Conservation (phyloP, 1,140 invertebrate species). For the Dinoponera quadriceps region DNA sequence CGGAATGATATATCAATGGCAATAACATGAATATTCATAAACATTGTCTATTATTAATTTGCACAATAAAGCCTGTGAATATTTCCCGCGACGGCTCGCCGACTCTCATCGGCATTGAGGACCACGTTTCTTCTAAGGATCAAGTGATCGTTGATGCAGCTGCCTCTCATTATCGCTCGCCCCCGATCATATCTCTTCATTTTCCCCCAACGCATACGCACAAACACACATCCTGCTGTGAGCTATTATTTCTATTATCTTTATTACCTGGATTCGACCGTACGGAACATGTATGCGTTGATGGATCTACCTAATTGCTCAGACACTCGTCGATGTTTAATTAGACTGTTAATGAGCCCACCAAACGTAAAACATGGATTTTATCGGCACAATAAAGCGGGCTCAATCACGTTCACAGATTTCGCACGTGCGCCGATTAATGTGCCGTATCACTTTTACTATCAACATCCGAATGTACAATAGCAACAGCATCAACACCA, state of each 20-base stretch:
- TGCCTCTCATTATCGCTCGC: slow-evolving; percentile 45
- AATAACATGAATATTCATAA: slow-evolving; percentile 15
- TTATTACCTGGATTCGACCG: slow-evolving; percentile 52
- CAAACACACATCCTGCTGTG: slow-evolving; percentile 52
- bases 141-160: slow-evolving; percentile 13
- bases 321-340: slow-evolving; percentile 41
- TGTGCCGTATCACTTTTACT: too few species aligned
- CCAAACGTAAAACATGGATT: not conserved
- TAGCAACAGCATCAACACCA: too few species aligned
- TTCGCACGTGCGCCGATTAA: too few species aligned
- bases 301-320: slow-evolving; percentile 65
- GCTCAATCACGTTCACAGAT: too few species aligned
- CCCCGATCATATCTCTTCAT: slow-evolving; percentile 26
- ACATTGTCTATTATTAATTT: slow-evolving; percentile 15
- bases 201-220: not conserved
- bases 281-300: slow-evolving; percentile 48
- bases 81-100: slow-evolving; percentile 20
- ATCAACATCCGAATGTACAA: too few species aligned
- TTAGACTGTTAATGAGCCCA: slow-evolving; percentile 47
- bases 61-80: slow-evolving; percentile 20
- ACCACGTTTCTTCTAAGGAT: slow-evolving; percentile 6
- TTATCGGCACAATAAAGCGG: too few species aligned
- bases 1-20: not conserved
- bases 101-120: slow-evolving; percentile 1
- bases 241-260: slow-evolving; percentile 67